These are phyloP conservation scores for Arothron firmamentum DNA, from an alignment of 2,113 vertebrate species.

Conservation along the genomic window DNA sequence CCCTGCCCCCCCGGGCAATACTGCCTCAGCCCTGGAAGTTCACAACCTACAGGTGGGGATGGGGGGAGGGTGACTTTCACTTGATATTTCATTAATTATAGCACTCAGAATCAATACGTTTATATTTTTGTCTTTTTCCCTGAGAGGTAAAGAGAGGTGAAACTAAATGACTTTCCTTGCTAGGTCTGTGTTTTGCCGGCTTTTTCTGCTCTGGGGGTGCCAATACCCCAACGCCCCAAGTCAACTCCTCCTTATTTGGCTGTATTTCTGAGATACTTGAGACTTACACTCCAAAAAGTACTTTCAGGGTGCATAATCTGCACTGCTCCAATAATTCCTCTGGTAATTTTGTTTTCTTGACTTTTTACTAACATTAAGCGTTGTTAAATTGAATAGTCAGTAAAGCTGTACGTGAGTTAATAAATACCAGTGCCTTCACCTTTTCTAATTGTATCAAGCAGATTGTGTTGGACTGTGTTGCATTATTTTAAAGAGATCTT, in stretches of 20 bases:
- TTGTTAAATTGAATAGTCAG: not conserved
- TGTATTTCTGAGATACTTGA: constrained; percentile 64
- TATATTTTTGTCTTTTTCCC: not conserved
- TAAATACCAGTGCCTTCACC: not conserved
- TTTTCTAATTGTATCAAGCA: constrained; percentile 6
- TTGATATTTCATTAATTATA: not conserved
- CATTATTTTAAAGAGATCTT: not conserved
- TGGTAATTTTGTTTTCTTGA: constrained; percentile 24
- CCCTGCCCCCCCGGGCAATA: constrained; percentile 81
- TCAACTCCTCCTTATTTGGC: constrained; percentile 48
- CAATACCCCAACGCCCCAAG: constrained; percentile 56
- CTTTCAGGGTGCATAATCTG: constrained; percentile 51
- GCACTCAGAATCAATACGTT: too few species aligned
- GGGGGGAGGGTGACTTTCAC: not conserved
- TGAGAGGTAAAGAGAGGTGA: not conserved
- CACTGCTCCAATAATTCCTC: constrained; percentile 38
- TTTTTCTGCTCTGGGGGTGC: constrained; percentile 73
- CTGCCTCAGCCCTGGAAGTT: constrained; percentile 68
- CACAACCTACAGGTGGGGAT: constrained; percentile 67
- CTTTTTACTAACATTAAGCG: constrained; percentile 11
- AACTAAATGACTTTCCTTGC: not conserved
- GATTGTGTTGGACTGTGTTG: constrained; percentile 27
- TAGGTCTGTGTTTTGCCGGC: constrained; percentile 74
- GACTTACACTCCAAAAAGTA: constrained; percentile 29
- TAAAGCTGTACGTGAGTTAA: not conserved